These are phyloP conservation scores for Falco cherrug DNA, from an alignment of 2,797 vertebrate genomes.

Conservation along the genomic window DNA sequence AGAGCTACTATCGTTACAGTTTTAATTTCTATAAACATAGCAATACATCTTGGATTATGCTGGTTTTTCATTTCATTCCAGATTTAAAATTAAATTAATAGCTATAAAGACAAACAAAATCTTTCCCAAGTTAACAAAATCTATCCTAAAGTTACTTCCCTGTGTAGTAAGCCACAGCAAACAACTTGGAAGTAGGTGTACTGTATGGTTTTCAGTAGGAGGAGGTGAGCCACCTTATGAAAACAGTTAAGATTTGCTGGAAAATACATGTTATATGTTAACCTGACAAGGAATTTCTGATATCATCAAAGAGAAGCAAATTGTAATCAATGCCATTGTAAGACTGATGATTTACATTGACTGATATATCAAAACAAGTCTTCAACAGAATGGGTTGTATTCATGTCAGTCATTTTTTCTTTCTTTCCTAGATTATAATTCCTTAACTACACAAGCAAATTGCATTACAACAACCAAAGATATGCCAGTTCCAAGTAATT, in stretches of 20 bases:
- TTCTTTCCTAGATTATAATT: constrained; percentile 4
- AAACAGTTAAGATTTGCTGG: not conserved
- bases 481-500: not conserved
- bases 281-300: not conserved
- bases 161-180: not conserved
- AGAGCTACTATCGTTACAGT: not conserved
- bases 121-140: not conserved
- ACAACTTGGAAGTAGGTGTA: not conserved
- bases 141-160: not conserved
- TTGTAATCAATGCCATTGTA: constrained; percentile 57
- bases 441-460: constrained; percentile 7
- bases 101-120: not conserved
- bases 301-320: not conserved
- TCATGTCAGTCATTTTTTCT: not conserved
- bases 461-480: not conserved
- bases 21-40: not conserved
- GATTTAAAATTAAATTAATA: not conserved
- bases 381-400: not conserved
- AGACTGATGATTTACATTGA: constrained; percentile 38
- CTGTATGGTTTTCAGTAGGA: not conserved
- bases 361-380: constrained; percentile 41
- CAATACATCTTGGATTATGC: not conserved
- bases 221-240: not conserved
- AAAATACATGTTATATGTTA: not conserved
- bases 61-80: not conserved